Evolutionary conservation across 30 jellyfish, hydroid and myxozoan genomes (phyloP).

Genomic region (Aurelia sp.): DNA sequence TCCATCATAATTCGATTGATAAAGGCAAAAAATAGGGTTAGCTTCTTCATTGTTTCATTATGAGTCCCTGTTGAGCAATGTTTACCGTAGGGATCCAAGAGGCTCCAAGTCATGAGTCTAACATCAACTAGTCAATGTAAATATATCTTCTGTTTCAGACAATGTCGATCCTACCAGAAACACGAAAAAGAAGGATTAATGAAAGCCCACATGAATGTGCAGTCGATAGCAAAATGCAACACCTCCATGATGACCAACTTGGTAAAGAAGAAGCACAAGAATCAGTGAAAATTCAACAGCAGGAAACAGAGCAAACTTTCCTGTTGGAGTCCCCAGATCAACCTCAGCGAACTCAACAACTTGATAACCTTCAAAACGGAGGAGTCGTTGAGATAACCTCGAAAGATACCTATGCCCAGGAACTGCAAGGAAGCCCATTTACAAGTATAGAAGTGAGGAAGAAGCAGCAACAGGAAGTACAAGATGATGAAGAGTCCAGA

Average conservation of each 20-base stretch:
- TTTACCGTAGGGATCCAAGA: too few species aligned
- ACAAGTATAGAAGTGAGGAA: conserved; percentile 14
- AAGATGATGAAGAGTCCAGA: not conserved
- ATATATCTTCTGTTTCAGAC: conserved; percentile 11
- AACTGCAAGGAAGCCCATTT: conserved; percentile 33
- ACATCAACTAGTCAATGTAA: not conserved
- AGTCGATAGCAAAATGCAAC: conserved; percentile 48
- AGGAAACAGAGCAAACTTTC: too few species aligned
- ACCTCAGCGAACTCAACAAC: too few species aligned
- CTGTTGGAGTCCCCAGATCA: too few species aligned
- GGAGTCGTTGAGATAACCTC: not conserved
- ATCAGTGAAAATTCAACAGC: too few species aligned
- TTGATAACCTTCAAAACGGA: too few species aligned
- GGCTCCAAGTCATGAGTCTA: too few species aligned
- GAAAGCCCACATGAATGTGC: conserved; percentile 62
- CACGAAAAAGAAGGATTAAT: conserved; percentile 67
- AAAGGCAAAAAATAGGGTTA: too few species aligned
- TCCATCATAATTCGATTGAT: too few species aligned
- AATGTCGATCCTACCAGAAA: conserved; percentile 64
- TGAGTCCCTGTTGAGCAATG: too few species aligned
- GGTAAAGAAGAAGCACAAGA: not conserved
- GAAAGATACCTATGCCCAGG: not conserved
- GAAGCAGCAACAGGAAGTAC: not conserved
- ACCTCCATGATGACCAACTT: conserved; percentile 2
- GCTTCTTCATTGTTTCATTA: too few species aligned